Evolutionary conservation across 2,797 vertebrate species (phyloP).

Genomic region (Chrysocyon brachyurus): DNA sequence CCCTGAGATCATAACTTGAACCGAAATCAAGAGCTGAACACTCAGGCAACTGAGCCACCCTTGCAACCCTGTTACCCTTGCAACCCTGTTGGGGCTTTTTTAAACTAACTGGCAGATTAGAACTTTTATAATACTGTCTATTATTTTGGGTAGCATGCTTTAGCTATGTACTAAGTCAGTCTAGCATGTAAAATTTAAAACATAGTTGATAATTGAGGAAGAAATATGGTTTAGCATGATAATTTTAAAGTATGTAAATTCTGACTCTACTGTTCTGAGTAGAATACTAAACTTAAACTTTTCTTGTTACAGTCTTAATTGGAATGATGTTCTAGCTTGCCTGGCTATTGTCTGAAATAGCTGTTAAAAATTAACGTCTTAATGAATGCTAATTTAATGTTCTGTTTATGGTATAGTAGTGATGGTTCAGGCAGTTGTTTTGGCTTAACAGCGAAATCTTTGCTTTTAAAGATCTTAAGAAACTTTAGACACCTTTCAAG

Average conservation of each 20-base stretch:
- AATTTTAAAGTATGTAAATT: slow-evolving; percentile 37
- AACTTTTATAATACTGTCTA: background rate
- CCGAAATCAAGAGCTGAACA: background rate
- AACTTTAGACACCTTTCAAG: background rate
- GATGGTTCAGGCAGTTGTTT: slow-evolving; percentile 22
- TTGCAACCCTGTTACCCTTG: background rate
- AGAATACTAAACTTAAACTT: background rate
- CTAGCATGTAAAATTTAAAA: slow-evolving; percentile 31
- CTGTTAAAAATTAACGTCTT: slow-evolving; percentile 42
- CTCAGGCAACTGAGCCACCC: background rate
- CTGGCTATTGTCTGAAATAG: background rate
- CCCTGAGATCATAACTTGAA: background rate
- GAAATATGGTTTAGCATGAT: background rate
- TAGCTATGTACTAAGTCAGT: background rate
- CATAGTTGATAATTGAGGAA: background rate
- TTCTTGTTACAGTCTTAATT: background rate
- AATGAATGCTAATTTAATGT: background rate
- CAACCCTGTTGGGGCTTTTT: background rate
- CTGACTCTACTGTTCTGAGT: background rate
- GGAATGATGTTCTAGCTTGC: slow-evolving; percentile 11
- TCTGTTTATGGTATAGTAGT: background rate
- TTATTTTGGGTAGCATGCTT: background rate
- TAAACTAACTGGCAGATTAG: background rate
- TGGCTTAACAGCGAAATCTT: background rate
- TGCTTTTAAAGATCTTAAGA: slow-evolving; percentile 7